These are phyloP conservation scores for Drosophila grimshawi DNA, from an alignment of 1,140 invertebrate species.

Conservation along the genomic window DNA sequence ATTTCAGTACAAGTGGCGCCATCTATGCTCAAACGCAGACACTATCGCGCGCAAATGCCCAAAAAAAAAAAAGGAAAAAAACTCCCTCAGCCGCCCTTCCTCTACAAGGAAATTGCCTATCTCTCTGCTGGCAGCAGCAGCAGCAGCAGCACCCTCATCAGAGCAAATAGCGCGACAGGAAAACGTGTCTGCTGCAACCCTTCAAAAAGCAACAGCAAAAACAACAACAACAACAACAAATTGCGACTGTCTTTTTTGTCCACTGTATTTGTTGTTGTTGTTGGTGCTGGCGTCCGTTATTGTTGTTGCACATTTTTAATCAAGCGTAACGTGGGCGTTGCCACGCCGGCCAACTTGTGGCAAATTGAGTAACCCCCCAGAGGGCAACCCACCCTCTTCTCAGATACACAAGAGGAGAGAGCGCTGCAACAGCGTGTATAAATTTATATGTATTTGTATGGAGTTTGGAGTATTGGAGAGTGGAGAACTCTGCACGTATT, in stretches of 20 bases:
- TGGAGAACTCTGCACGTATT: slow-evolving; percentile 1
- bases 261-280: slow-evolving; percentile 1
- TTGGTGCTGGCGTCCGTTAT: background rate
- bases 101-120: slow-evolving; percentile 20
- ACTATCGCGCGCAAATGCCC: slow-evolving; percentile 13
- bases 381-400: slow-evolving; percentile 17
- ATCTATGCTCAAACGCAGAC: slow-evolving; percentile 33
- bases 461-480: too few relatives aligned
- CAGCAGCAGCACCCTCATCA: slow-evolving; percentile 37
- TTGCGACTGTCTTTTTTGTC: slow-evolving; percentile 23
- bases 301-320: slow-evolving; percentile 61
- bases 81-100: slow-evolving; percentile 2
- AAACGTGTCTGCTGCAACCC: slow-evolving; percentile 50
- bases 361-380: slow-evolving; percentile 41
- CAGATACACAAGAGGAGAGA: too few relatives aligned
- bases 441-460: too few relatives aligned
- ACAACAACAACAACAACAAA: slow-evolving; percentile 10
- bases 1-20: slow-evolving; percentile 37
- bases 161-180: slow-evolving; percentile 22
- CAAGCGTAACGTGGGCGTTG: slow-evolving; percentile 57
- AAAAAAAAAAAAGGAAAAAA: background rate
- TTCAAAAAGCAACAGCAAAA: slow-evolving; percentile 1
- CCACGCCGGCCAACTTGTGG: slow-evolving; percentile 23
- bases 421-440: too few relatives aligned
- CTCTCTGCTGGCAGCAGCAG: slow-evolving; percentile 2